phyloP scores from a whole-genome alignment of 2,888 invertebrate species.

The Branchipolynoe longqiensis region DNA sequence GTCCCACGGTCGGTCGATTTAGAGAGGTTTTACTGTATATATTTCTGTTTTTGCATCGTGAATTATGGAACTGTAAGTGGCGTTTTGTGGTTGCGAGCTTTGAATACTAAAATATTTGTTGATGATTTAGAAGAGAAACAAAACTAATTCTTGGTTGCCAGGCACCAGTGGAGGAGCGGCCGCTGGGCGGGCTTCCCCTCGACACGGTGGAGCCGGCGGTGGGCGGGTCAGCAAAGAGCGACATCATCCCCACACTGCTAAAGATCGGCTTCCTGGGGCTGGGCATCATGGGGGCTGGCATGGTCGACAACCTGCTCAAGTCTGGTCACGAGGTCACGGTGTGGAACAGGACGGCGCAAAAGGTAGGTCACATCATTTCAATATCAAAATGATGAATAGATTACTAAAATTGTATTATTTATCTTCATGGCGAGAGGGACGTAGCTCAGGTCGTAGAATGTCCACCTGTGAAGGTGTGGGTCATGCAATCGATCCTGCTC shows the following conservation, averaged over 20 bases:
- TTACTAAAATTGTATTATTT: background rate
- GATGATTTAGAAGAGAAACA: too few relatives aligned
- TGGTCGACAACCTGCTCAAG: constrained; percentile 96
- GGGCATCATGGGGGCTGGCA: constrained; percentile 96
- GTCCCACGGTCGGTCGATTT: too few relatives aligned
- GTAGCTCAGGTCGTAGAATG: too few relatives aligned
- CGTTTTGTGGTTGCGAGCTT: too few relatives aligned
- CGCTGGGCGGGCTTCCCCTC: background rate
- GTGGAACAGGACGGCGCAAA: constrained; percentile 95
- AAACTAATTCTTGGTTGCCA: too few relatives aligned
- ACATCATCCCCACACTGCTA: constrained; percentile 88
- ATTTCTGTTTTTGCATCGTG: too few relatives aligned
- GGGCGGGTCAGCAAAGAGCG: constrained; percentile 64
- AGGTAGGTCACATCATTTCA: constrained; percentile 84
- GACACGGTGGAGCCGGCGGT: constrained; percentile 12
- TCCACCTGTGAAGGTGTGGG: too few relatives aligned
- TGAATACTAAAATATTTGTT: too few relatives aligned
- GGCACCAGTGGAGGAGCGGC: constrained; percentile 22
- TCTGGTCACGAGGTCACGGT: constrained; percentile 96
- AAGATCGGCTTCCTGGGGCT: constrained; percentile 97
- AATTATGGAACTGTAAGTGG: too few relatives aligned
- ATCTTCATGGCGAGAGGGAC: background rate
- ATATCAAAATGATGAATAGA: background rate
- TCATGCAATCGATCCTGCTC: too few relatives aligned
- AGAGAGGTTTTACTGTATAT: too few relatives aligned